A percentile compares a stretch with the other conserved stretches of the same genome.
Conservation (phyloP, 2,797 vertebrate species). For the Meriones psammophilus region DNA sequence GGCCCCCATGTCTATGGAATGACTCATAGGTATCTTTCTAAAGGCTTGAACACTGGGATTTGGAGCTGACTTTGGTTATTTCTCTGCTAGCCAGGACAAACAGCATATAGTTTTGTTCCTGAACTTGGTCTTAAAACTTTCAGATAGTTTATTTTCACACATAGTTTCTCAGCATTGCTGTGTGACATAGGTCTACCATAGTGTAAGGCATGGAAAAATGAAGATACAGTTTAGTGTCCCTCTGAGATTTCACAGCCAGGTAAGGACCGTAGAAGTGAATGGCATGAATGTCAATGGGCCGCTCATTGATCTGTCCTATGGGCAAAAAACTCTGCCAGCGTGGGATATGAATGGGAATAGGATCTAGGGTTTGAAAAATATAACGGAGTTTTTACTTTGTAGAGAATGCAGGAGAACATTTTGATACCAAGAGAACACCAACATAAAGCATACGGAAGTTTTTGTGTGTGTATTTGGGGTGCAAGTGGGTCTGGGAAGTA, state of each 20-base stretch:
- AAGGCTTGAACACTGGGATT: neutral
- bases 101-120: neutral
- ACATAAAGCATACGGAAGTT: neutral
- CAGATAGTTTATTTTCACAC: neutral
- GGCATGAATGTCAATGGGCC: neutral
- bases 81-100: neutral
- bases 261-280: neutral
- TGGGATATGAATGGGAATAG: neutral
- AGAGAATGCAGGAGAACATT: neutral
- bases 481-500: too few species aligned
- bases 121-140: neutral
- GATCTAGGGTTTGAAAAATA: neutral
- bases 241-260: neutral
- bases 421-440: neutral
- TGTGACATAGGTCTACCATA: neutral
- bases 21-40: neutral
- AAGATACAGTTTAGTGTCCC: neutral
- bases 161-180: neutral
- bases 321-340: neutral
- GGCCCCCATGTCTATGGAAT: neutral
- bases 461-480: neutral
- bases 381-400: neutral
- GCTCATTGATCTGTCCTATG: neutral
- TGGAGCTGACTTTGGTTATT: slow-evolving; percentile 18
- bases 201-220: neutral